A percentile compares a stretch with the other conserved stretches of the same genome.
Evolutionary conservation across 2,113 vertebrate genomes (phyloP).

Genomic region (Thamnophis sirtalis): DNA sequence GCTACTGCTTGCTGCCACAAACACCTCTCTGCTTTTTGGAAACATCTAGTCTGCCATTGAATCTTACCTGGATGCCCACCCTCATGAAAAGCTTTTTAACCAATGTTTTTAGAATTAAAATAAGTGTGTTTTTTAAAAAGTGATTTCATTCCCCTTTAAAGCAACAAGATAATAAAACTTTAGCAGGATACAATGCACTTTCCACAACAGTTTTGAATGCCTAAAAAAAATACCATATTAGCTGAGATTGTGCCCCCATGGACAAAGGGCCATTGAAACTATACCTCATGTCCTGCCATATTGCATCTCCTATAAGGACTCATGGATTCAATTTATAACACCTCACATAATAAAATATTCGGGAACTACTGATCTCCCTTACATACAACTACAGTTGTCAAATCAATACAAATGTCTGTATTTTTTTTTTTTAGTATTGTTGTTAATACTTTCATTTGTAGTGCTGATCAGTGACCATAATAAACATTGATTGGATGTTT

Average conservation of each 20-base stretch:
- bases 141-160: background rate
- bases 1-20: background rate
- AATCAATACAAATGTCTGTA: background rate
- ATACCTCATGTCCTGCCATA: background rate
- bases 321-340: background rate
- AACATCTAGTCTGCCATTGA: background rate
- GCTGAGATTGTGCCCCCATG: background rate
- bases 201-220: background rate
- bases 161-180: background rate
- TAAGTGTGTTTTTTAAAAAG: background rate
- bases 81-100: background rate
- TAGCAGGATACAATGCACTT: background rate
- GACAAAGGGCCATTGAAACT: background rate
- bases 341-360: background rate
- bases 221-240: background rate
- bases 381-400: background rate
- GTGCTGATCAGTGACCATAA: background rate
- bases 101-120: background rate
- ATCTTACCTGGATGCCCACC: background rate
- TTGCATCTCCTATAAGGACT: background rate
- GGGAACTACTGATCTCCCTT: background rate
- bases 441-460: background rate
- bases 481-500: background rate
- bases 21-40: background rate
- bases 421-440: background rate